Percentiles rank a stretch among this genome's conserved stretches.
Evolutionary conservation across 2,113 vertebrate genomes (phyloP).

Genomic region (Nipponia nippon): DNA sequence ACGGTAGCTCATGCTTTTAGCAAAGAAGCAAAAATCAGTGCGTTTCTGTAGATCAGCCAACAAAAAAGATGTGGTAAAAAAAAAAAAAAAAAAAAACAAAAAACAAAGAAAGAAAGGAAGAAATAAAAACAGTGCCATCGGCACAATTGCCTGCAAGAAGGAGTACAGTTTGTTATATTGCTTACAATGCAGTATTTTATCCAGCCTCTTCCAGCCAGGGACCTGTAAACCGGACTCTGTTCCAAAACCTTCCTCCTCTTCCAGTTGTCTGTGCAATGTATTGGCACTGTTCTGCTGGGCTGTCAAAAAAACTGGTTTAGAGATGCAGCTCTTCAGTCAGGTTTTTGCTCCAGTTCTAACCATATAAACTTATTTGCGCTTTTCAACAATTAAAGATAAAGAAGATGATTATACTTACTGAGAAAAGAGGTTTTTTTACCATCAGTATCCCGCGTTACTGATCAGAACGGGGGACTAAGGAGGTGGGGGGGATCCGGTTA

Average conservation of each 20-base stretch:
- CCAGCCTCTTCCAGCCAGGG: constrained; percentile 84
- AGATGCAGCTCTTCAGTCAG: constrained; percentile 79
- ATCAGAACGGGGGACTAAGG: not conserved
- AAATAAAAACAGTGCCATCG: constrained; percentile 61
- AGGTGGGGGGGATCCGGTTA: not conserved
- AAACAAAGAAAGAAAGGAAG: constrained; percentile 12
- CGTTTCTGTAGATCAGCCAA: constrained; percentile 74
- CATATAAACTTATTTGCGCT: constrained; percentile 24
- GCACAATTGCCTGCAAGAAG: constrained; percentile 77
- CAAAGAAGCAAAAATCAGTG: constrained; percentile 63
- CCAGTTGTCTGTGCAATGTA: constrained; percentile 82
- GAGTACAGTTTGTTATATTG: constrained; percentile 83
- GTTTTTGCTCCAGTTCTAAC: constrained; percentile 72
- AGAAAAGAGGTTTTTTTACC: not conserved
- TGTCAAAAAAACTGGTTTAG: constrained; percentile 84
- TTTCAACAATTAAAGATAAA: constrained; percentile 23
- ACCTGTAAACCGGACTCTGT: constrained; percentile 83
- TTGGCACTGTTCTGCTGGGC: constrained; percentile 81
- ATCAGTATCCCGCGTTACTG: not conserved
- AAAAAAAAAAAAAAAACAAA: no score
- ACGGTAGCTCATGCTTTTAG: constrained; percentile 48
- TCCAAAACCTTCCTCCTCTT: constrained; percentile 86
- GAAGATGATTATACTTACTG: constrained; percentile 59
- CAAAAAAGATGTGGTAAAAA: constrained; percentile 65
- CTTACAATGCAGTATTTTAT: constrained; percentile 87